These are phyloP conservation scores for Miichthys miiuy DNA, from an alignment of 2,797 vertebrate species.

Conservation along the genomic window DNA sequence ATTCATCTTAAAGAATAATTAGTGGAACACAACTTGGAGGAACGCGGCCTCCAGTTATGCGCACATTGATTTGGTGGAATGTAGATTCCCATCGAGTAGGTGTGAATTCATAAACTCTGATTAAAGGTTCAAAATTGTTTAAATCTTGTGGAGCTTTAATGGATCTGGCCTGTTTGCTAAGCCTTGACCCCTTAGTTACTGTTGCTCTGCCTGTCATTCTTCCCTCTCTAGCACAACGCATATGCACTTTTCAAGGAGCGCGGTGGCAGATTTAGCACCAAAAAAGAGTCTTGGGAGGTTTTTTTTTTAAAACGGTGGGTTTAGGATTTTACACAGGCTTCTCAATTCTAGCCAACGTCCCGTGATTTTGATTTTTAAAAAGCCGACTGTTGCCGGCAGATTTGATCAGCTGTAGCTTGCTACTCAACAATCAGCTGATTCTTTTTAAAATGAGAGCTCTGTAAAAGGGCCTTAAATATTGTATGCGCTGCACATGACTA, in stretches of 20 bases:
- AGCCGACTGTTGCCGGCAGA: not conserved
- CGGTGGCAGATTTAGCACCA: not conserved
- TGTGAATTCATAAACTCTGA: not conserved
- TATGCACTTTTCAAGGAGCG: not conserved
- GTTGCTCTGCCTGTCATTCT: not conserved
- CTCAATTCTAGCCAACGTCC: not conserved
- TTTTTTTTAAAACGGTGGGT: not conserved
- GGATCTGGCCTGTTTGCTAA: not conserved
- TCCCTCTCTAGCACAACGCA: not conserved
- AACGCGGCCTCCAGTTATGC: not conserved
- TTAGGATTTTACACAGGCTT: conserved; percentile 1
- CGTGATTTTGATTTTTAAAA: conserved; percentile 10
- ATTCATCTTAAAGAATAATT: not conserved
- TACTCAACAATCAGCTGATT: not conserved
- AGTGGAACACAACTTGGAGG: not conserved
- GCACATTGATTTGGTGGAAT: not conserved
- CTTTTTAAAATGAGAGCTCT: not conserved
- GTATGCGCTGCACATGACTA: not conserved
- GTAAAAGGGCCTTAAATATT: conserved; percentile 1
- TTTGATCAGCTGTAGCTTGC: conserved; percentile 1
- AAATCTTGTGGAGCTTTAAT: not conserved
- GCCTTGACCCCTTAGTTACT: not conserved
- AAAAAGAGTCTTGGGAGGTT: not conserved
- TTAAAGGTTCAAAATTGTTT: not conserved
- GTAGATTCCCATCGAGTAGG: not conserved